Percentiles rank a stretch among this genome's conserved stretches.
Conservation (phyloP, 2,888 invertebrate genomes). For the Phrixothrix hirtus region DNA sequence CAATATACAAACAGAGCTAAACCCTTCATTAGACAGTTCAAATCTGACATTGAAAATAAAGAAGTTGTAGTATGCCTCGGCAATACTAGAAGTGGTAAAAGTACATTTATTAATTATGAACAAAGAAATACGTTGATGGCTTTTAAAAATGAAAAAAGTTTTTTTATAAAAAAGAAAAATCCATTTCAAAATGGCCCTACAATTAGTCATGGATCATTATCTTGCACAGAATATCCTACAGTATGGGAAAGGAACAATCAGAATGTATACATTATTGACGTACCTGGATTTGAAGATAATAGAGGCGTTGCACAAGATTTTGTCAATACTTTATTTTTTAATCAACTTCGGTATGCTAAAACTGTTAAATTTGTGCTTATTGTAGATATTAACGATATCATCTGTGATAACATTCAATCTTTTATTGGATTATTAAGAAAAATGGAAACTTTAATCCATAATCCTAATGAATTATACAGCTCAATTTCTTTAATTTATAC, state of each 20-base stretch:
- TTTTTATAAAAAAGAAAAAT: conserved; percentile 3
- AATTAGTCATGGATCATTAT: conserved; percentile 13
- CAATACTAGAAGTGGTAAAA: conserved; percentile 19
- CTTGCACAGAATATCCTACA: conserved; percentile 10
- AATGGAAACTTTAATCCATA: conserved; percentile 1
- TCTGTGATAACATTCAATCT: conserved; percentile 8
- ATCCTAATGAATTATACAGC: conserved; percentile 7
- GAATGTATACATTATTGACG: conserved; percentile 7
- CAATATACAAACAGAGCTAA: not conserved
- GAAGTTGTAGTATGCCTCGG: conserved; percentile 13
- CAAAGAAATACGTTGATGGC: conserved; percentile 8
- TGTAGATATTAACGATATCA: conserved; percentile 13
- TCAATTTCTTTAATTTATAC: conserved; percentile 17
- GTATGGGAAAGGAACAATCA: conserved; percentile 3
- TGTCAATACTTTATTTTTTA: conserved; percentile 10
- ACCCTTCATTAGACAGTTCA: conserved; percentile 1
- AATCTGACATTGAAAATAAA: conserved; percentile 8
- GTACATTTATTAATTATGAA: conserved; percentile 10
- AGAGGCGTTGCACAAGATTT: conserved; percentile 9
- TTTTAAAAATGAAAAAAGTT: not conserved
- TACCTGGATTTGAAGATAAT: conserved; percentile 21
- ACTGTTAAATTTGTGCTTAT: conserved; percentile 16
- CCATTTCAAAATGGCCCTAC: not conserved
- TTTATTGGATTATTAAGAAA: conserved; percentile 9
- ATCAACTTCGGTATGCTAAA: conserved; percentile 6